Percentiles rank a stretch among this genome's conserved stretches.
These are phyloP conservation scores for Phasia obesa DNA, from an alignment of 2,888 invertebrate species.

Conservation along the genomic window DNA sequence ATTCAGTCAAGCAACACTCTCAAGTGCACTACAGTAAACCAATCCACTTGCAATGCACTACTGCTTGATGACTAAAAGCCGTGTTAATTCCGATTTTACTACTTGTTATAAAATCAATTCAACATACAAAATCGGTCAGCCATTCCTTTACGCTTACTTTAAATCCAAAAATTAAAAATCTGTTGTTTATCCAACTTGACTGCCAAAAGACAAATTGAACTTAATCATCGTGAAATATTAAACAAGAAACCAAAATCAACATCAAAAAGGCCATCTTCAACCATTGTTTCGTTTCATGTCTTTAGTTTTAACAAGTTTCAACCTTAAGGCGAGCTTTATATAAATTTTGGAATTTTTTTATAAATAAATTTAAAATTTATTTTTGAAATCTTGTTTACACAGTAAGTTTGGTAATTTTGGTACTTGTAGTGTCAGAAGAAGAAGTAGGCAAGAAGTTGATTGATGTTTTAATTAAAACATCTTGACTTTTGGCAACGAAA, in stretches of 20 bases:
- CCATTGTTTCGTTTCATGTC: constrained; percentile 10
- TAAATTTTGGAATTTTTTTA: neutral
- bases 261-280: neutral
- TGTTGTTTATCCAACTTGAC: neutral
- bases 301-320: constrained; percentile 29
- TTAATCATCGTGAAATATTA: constrained; percentile 30
- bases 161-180: constrained; percentile 15
- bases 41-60: neutral
- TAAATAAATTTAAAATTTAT: neutral
- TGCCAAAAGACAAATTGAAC: constrained; percentile 33
- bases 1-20: neutral
- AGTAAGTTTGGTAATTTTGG: neutral
- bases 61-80: constrained; percentile 31
- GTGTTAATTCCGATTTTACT: constrained; percentile 15
- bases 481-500: constrained; percentile 8
- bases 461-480: constrained; percentile 56
- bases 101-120: neutral
- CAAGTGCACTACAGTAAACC: too few species aligned
- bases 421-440: constrained; percentile 2
- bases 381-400: constrained; percentile 14
- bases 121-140: neutral
- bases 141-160: neutral
- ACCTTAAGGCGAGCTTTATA: constrained; percentile 14
- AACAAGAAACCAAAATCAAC: neutral
- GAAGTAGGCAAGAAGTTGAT: constrained; percentile 48